Base-by-base conservation (phyloP, 2,113 vertebrate genomes). In the Plestiodon gilberti region DNA sequence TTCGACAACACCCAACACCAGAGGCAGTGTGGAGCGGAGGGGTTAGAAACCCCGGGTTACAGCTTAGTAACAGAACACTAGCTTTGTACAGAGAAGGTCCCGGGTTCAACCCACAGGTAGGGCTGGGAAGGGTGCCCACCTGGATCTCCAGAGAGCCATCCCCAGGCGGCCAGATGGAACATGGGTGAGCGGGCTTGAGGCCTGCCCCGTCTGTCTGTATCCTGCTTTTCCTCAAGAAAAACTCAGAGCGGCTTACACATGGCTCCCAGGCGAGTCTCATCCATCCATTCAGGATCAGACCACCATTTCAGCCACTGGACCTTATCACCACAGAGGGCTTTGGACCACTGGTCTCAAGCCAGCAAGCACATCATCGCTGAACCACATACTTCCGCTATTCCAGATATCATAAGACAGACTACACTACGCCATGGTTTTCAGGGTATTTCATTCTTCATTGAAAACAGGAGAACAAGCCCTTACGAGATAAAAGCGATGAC, bases 401-500 rank as follows among this genome's bases (percentile, higher is more conserved):
- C 70, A 40, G 33, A 61, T 59, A 74, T 13, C 25, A 40, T 22
- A n/a, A 62, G 82, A 67, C 35, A 38, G 43, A 15, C 52, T 25
- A 28, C 40, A 15, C 17, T 11, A 35, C 30, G 8, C 18, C 4
- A 33, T 33, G 28, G 57, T 62, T 64, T 75, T 61, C 69, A 83
- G 57, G 8, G 28, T n/a, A 75, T 43, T 64, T 83, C 57, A 75
- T 43, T 59, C 30, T 64, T 76, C 38, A 33, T 59, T 48, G 71
- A 65, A 65, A 65, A 52, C 73, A 65, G 7, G 73, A 67, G 40
- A 76, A 52, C 38, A 64, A 2, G 80, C 0, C 2, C 87, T 90
- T 84, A 64, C 90, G 92, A 84, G 17, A 76, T 89, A 81, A 75
- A 81, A 78, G 88, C 65, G n/a, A 7, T 79, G 84, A 82, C 87